Percentiles rank a stretch among this genome's conserved stretches.
These are phyloP conservation scores for Volucella bombylans DNA, from an alignment of 2,888 invertebrate genomes.

Conservation along the genomic window DNA sequence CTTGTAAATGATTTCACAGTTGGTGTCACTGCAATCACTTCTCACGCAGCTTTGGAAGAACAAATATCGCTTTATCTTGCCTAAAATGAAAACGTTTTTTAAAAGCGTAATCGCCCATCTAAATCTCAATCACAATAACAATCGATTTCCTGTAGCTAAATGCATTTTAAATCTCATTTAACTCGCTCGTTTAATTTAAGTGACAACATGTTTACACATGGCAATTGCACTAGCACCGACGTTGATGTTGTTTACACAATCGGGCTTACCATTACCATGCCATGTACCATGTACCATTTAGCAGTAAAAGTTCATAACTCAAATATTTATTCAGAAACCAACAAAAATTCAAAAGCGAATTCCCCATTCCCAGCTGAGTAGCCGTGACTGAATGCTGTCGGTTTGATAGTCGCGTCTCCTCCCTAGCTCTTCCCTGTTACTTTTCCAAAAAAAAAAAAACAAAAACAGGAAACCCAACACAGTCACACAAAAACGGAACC, in stretches of 20 bases:
- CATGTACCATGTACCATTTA: constrained; percentile 56
- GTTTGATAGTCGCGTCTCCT: constrained; percentile 28
- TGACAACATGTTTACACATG: constrained; percentile 53
- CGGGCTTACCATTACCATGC: constrained; percentile 1
- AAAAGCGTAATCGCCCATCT: too few relatives aligned
- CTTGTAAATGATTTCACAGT: too few relatives aligned
- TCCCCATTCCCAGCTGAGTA: constrained; percentile 46
- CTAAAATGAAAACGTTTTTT: too few relatives aligned
- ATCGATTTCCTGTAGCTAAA: constrained; percentile 56
- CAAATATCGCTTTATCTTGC: too few relatives aligned
- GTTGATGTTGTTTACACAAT: constrained; percentile 61
- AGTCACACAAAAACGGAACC: constrained; percentile 58
- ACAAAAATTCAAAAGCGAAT: constrained; percentile 24
- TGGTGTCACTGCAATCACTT: too few relatives aligned
- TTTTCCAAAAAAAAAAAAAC: background rate
- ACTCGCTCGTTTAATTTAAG: constrained; percentile 28
- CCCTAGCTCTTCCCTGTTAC: constrained; percentile 3
- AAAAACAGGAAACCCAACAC: constrained; percentile 61
- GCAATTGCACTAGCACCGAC: constrained; percentile 34
- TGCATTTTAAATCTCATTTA: constrained; percentile 33
- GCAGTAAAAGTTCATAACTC: constrained; percentile 65
- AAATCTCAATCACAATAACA: background rate
- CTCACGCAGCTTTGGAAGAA: too few relatives aligned
- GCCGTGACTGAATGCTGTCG: constrained; percentile 69
- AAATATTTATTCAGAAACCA: constrained; percentile 66